Evolutionary conservation across 2,888 invertebrate genomes (phyloP), one percentile per base, ranked within the genome.

Genomic region (Cryptocheilus praepositus): DNA sequence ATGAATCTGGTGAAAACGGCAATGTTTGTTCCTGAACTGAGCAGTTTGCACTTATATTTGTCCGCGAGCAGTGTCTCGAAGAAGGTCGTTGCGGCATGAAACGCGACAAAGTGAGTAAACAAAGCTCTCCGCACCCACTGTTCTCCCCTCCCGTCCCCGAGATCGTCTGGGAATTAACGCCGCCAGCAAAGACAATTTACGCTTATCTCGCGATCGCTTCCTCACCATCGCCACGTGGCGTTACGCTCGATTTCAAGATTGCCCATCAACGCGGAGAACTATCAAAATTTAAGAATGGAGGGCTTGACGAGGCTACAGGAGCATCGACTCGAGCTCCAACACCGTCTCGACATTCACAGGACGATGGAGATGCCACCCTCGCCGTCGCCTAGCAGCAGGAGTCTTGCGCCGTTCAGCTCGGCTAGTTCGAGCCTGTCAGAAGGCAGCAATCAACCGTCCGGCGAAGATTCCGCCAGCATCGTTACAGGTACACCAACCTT

Each of bases 381-480:
- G 83, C 96, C 96, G 64, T 95, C 95, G 91, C 95, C 95, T 83
- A 95, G 95, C 85, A 95, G 95, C 89, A 92, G 95, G 79, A 93
- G 93, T 86, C 90, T 93, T 80, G 92, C 92, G 78, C 95, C 95
- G 81, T 96, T 95, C 92, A 96, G 96, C 89, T 96, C 96, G 72
- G 96, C 96, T 75, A 95, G 96, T 83, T 96, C 96, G 85, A 95
- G 95, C 90, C 92, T 96, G 85, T 94, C 94, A 86, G 95, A 95
- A 83, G 91, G 92, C 81, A 92, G 91, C 84, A 88, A 88, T 82
- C 88, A 88, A 79, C 88, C 88, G 72, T 89, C 88, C 82, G 87
- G 87, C 73, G 88, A 89, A 82, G 88, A 95, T 83, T 91, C 91
- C 86, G 95, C 95, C 89, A 95, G 95, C 91, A 95, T 95, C 89